These are phyloP conservation scores for Elmis aenea DNA, from an alignment of 2,888 invertebrate species.

Conservation along the genomic window DNA sequence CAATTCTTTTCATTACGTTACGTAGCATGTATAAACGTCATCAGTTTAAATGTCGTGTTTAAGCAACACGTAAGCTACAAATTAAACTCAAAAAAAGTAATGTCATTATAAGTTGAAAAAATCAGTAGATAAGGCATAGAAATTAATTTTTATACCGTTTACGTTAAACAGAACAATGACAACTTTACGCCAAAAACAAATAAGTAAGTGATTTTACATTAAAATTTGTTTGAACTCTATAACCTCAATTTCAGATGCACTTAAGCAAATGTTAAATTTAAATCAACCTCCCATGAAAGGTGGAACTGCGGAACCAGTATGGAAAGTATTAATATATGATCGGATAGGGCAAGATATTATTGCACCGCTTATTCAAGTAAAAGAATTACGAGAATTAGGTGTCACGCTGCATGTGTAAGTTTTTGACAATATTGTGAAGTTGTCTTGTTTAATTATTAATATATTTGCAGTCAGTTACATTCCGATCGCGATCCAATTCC, in stretches of 20 bases:
- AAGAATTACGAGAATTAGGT: slow-evolving; percentile 91
- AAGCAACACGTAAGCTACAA: no score
- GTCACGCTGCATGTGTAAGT: slow-evolving; percentile 96
- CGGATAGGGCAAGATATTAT: slow-evolving; percentile 96
- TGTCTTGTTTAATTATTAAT: slow-evolving; percentile 3
- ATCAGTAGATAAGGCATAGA: no score
- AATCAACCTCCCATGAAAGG: slow-evolving; percentile 75
- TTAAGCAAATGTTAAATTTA: slow-evolving; percentile 93
- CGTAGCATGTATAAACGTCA: no score
- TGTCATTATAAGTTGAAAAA: no score
- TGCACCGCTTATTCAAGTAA: slow-evolving; percentile 91
- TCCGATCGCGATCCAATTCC: slow-evolving; percentile 90
- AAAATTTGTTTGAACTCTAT: background rate
- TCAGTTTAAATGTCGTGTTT: no score
- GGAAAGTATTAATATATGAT: slow-evolving; percentile 97
- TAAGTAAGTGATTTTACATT: slow-evolving; percentile 51
- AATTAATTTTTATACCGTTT: no score
- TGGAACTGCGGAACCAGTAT: slow-evolving; percentile 79
- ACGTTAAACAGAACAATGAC: no score
- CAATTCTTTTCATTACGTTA: no score
- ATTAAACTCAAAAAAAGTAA: no score
- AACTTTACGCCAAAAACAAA: slow-evolving; percentile 66
- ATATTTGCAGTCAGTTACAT: slow-evolving; percentile 67
- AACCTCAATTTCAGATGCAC: slow-evolving; percentile 59
- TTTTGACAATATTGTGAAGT: slow-evolving; percentile 11